Conservation (phyloP, 2,113 vertebrate species). For the Thomomys bottae region DNA sequence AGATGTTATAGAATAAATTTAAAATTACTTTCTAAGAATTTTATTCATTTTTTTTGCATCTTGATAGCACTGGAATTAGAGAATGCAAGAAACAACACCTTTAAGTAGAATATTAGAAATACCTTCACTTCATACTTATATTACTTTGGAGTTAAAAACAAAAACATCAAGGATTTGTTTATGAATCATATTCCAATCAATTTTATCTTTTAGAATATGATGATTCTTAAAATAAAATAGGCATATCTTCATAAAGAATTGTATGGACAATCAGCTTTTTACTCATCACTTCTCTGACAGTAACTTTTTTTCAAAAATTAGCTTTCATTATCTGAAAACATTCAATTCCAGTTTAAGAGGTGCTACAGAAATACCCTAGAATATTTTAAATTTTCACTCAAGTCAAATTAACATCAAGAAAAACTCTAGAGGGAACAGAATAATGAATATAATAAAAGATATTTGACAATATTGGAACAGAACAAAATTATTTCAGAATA, state of each 20-base stretch:
- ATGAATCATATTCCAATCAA: not conserved
- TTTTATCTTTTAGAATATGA: not conserved
- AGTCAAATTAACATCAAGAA: not conserved
- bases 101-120: not conserved
- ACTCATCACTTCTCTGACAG: not conserved
- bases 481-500: not conserved
- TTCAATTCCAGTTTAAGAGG: not conserved
- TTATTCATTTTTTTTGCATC: not conserved
- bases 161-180: not conserved
- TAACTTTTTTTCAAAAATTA: constrained; percentile 18
- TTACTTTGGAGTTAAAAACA: constrained; percentile 6
- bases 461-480: not conserved
- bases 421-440: not conserved
- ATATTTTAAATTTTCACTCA: constrained; percentile 26
- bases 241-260: not conserved
- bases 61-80: not conserved
- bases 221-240: constrained; percentile 7
- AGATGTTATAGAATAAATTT: not conserved
- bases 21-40: not conserved
- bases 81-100: not conserved
- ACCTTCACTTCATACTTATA: not conserved
- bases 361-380: not conserved
- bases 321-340: constrained; percentile 9
- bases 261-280: not conserved
- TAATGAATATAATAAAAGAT: not conserved